phyloP scores from a whole-genome alignment of 2,888 invertebrate genomes.

The Dryomyza anilis region DNA sequence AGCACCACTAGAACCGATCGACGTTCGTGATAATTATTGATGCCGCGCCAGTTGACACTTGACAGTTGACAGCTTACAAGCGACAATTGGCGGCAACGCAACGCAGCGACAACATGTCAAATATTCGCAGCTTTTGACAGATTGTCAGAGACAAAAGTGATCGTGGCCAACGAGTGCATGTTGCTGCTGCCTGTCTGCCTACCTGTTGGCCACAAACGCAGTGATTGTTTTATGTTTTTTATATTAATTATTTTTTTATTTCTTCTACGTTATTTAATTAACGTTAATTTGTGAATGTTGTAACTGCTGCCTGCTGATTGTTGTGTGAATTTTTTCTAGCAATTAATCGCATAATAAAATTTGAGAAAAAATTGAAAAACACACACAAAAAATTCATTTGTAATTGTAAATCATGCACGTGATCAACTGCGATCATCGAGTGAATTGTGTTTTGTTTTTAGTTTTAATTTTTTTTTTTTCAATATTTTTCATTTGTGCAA shows the following conservation, averaged over 20 bases:
- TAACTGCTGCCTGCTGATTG: conserved; percentile 9
- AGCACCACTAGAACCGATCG: no score
- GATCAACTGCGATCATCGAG: background rate
- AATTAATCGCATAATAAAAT: background rate
- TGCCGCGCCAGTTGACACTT: background rate
- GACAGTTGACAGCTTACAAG: conserved; percentile 17
- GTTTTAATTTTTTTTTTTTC: no score
- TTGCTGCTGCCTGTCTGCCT: conserved; percentile 15
- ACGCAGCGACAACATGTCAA: conserved; percentile 12
- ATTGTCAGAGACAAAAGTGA: conserved; percentile 10
- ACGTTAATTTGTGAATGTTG: conserved; percentile 10
- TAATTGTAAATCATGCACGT: background rate
- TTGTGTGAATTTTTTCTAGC: background rate
- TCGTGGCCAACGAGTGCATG: conserved; percentile 21
- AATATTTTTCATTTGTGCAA: no score
- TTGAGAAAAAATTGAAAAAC: background rate
- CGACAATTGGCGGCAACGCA: conserved; percentile 1
- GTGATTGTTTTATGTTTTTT: no score
- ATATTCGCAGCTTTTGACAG: conserved; percentile 28
- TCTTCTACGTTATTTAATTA: no score
- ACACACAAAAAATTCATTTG: background rate
- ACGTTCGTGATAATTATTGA: no score
- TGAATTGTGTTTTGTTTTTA: no score
- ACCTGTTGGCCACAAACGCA: background rate
- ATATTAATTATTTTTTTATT: no score